Percentiles rank a stretch among this genome's conserved stretches.
phyloP scores from a whole-genome alignment of 2,113 vertebrate species.

The Rhynchopsitta pachyrhyncha region DNA sequence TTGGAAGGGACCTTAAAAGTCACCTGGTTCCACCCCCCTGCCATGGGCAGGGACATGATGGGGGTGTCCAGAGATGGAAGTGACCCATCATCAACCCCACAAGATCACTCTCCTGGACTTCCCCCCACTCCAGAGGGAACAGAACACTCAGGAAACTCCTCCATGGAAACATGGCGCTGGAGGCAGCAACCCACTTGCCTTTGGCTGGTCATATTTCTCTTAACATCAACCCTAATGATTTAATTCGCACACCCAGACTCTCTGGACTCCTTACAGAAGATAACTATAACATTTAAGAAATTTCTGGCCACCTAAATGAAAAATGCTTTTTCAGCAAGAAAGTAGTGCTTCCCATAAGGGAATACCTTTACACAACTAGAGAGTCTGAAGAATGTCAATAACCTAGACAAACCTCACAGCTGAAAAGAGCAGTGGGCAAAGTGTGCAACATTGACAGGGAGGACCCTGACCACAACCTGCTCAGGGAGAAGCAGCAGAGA shows the following conservation, averaged over 20 bases:
- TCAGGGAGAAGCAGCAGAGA: background rate
- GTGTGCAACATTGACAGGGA: rapidly evolving
- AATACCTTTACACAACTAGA: rapidly evolving
- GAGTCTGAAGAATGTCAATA: background rate
- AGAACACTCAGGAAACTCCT: rapidly evolving
- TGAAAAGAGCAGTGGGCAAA: rapidly evolving
- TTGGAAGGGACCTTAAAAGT: background rate
- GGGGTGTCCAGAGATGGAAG: background rate
- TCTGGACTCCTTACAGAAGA: background rate
- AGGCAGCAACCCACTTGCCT: background rate
- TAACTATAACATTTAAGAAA: rapidly evolving
- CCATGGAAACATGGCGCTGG: rapidly evolving
- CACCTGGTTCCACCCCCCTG: background rate
- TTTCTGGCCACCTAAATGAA: background rate
- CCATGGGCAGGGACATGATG: background rate
- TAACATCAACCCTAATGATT: background rate
- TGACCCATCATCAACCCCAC: background rate
- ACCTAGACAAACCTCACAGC: rapidly evolving
- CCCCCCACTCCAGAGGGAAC: background rate
- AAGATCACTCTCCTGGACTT: rapidly evolving
- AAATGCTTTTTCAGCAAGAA: background rate
- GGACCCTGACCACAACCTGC: no score
- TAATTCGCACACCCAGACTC: rapidly evolving
- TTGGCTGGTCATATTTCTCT: rapidly evolving
- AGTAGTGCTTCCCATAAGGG: rapidly evolving